Conservation (phyloP, 2,113 vertebrate genomes). For the Garra rufa region DNA sequence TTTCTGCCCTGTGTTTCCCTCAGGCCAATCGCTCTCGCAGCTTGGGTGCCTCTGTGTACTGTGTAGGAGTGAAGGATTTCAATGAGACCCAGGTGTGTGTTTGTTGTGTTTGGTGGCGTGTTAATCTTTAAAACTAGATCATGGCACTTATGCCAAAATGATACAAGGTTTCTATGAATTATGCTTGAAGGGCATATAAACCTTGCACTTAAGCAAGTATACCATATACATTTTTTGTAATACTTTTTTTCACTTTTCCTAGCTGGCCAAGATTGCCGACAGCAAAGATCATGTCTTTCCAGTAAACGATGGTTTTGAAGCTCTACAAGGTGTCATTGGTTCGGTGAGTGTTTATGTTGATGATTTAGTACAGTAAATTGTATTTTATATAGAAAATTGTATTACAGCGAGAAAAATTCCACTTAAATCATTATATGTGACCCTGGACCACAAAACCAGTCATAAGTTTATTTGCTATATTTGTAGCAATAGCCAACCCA, state of each 20-base stretch:
- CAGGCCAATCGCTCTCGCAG: constrained; percentile 95
- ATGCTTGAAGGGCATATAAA: not conserved
- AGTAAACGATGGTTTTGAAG: constrained; percentile 96
- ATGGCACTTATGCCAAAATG: not conserved
- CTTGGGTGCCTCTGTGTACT: constrained; percentile 94
- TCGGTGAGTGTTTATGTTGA: constrained; percentile 82
- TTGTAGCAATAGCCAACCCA: too few species aligned
- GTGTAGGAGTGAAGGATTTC: constrained; percentile 98
- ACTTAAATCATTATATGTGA: too few species aligned
- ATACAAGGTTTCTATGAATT: not conserved
- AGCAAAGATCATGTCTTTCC: constrained; percentile 97
- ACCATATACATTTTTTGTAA: not conserved
- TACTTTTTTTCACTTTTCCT: constrained; percentile 30
- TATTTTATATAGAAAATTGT: not conserved
- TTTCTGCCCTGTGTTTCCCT: constrained; percentile 61
- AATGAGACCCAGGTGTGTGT: constrained; percentile 94
- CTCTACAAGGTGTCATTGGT: constrained; percentile 94
- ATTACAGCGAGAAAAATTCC: too few species aligned
- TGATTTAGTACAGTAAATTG: not conserved
- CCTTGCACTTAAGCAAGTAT: not conserved
- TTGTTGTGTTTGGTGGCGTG: not conserved
- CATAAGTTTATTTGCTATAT: too few species aligned
- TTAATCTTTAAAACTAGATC: not conserved
- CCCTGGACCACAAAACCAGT: too few species aligned
- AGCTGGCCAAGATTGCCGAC: constrained; percentile 98